Evolutionary conservation across 2,797 vertebrate genomes (phyloP).

Genomic region (Rhinatrema bivittatum): DNA sequence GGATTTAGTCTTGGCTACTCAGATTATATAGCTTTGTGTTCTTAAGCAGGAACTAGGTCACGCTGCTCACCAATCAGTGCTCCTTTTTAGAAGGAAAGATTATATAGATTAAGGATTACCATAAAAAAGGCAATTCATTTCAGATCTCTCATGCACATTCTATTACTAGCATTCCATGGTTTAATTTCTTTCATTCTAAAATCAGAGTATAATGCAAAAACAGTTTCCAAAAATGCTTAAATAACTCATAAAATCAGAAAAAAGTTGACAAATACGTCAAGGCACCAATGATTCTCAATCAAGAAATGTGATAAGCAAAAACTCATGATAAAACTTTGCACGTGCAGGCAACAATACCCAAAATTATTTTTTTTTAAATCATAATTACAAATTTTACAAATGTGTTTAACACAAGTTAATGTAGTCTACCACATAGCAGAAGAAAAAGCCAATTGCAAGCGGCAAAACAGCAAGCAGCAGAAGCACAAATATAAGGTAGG

Average conservation of each 20-base stretch:
- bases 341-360: not conserved
- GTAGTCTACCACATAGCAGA: constrained; percentile 3
- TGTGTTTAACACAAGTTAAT: constrained; percentile 10
- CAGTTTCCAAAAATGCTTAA: no score
- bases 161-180: no score
- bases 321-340: constrained; percentile 1
- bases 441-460: constrained; percentile 1
- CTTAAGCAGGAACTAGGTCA: no score
- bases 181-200: no score
- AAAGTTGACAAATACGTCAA: constrained; percentile 3
- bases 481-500: not conserved
- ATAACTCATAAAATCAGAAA: not conserved
- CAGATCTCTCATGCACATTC: no score
- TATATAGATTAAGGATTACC: no score
- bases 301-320: constrained; percentile 1
- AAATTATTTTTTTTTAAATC: not conserved
- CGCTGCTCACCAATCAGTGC: no score
- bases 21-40: no score
- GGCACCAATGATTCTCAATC: constrained; percentile 7
- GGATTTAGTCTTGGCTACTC: no score
- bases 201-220: no score
- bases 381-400: constrained; percentile 10
- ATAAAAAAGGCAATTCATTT: no score
- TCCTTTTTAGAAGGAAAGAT: no score
- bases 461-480: not conserved